A percentile compares a stretch with the other conserved stretches of the same genome.
These are phyloP conservation scores for Drosophila fuyamai DNA, from an alignment of 1,140 invertebrate genomes.

Conservation along the genomic window DNA sequence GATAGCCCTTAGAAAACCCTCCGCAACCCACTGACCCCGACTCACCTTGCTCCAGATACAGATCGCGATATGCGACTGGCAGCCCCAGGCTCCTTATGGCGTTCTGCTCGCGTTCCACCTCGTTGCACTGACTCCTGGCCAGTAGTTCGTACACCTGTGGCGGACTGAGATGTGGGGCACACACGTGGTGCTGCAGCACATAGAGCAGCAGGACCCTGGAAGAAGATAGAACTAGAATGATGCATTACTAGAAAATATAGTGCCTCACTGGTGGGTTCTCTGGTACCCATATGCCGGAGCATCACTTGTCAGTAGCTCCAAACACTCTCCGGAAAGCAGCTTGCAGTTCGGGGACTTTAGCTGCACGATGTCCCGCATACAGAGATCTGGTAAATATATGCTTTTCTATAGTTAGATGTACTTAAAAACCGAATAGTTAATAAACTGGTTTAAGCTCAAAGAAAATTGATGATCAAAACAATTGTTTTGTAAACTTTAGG, in stretches of 20 bases:
- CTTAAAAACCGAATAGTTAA: too few relatives aligned
- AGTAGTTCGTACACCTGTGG: conserved; percentile 61
- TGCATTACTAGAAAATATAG: too few relatives aligned
- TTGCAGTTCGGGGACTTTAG: conserved; percentile 39
- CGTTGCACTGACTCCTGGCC: conserved; percentile 58
- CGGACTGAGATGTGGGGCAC: conserved; percentile 56
- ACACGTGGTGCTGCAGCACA: conserved; percentile 71
- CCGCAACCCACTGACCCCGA: neutral
- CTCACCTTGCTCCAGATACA: conserved; percentile 78
- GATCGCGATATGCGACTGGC: conserved; percentile 62
- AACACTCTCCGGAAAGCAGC: conserved; percentile 34
- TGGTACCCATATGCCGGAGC: conserved; percentile 68
- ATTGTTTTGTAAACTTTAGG: too few relatives aligned
- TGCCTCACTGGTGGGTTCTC: conserved; percentile 72
- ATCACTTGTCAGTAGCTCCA: conserved; percentile 58
- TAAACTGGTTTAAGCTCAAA: too few relatives aligned
- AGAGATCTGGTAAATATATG: conserved; percentile 30
- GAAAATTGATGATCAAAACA: too few relatives aligned
- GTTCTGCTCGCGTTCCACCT: conserved; percentile 71
- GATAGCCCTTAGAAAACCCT: conserved; percentile 8
- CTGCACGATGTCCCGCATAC: conserved; percentile 56
- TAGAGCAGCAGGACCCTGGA: conserved; percentile 71
- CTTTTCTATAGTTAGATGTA: neutral
- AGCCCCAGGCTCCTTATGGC: conserved; percentile 67
- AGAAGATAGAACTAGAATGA: too few relatives aligned